Conservation (phyloP, 2,888 invertebrate species). For the Gryllus longicercus region DNA sequence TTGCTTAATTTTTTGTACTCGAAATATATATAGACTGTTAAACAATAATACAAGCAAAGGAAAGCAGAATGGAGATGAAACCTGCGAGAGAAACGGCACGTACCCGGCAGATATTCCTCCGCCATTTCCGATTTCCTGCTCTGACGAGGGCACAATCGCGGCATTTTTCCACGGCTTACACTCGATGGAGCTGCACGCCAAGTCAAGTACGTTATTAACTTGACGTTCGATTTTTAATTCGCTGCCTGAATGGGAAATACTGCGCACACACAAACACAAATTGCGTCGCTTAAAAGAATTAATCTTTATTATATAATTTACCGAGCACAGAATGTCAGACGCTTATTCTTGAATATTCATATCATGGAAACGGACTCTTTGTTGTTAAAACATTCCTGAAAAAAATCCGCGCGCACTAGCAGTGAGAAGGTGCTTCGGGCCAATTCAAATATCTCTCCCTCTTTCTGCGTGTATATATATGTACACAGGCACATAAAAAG, state of each 20-base stretch:
- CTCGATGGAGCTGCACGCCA: not conserved
- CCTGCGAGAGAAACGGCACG: too few relatives aligned
- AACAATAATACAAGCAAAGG: too few relatives aligned
- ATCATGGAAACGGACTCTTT: not conserved
- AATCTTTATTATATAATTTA: not conserved
- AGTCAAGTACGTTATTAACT: slow-evolving; percentile 1
- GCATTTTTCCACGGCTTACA: too few relatives aligned
- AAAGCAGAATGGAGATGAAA: too few relatives aligned
- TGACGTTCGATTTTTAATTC: not conserved
- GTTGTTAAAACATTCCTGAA: too few relatives aligned
- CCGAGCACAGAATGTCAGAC: not conserved
- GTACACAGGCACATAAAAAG: slow-evolving; percentile 7
- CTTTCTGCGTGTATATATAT: not conserved
- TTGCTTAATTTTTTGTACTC: too few relatives aligned
- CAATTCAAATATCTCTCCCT: not conserved
- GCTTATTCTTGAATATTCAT: not conserved
- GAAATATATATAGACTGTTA: too few relatives aligned
- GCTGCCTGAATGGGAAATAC: not conserved
- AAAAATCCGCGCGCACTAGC: too few relatives aligned
- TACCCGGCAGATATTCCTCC: too few relatives aligned
- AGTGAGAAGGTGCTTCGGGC: not conserved
- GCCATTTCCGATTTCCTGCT: too few relatives aligned
- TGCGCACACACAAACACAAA: not conserved
- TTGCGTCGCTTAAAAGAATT: not conserved
- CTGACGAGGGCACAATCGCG: too few relatives aligned